Base-by-base conservation (phyloP, 2,797 vertebrate genomes). In the Streptopelia turtur region DNA sequence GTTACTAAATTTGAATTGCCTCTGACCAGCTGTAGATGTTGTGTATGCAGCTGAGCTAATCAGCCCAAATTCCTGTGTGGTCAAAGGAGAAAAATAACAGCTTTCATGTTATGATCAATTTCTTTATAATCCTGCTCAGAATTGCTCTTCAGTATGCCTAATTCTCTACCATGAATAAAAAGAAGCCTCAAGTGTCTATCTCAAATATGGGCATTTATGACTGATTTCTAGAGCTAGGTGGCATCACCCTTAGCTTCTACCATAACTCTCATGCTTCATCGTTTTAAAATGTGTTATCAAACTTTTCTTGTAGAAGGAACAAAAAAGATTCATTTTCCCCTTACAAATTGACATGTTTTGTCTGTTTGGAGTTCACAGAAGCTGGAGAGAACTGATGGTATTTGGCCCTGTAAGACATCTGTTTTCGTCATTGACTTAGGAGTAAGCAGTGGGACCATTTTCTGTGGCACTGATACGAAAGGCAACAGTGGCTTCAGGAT, bases 231-330 rank as follows among this genome's bases (percentile, higher is more conserved):
- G 33, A 61, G 16, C 5, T 45, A 33, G 4, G 13, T 76, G 27
- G 13, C 31, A 60, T 60, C 8, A 33, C 22, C 9, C 35, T 78
- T 68, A 25, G 4, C 10, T 49, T 28, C 50, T 64, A 47, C 20
- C 6, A 10, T 9, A 11, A 1, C 10, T 63, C 21, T 16, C 1
- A 1, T 72, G 39, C 10, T 10, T 76, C 41, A 37, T 1, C 49
- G 31, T 80, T 88, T 90, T 31, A 66, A 88, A 88, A 57, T 30
- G 1, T 5, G 2, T 45, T 77, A 59, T 53, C 8, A 61, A 91
- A 24, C 1, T 30, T 50, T 59, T 65, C 25, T 16, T 50, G 14
- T 16, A 56, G 18, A 63, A 83, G 52, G 27, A 64, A 35, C 4
- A 33, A 50, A 78, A 60, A 61, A 56, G 16, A 0, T 6, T 83